Evolutionary conservation across 1,140 invertebrate species (phyloP), one percentile per base, ranked within the genome.

Genomic region (Cotesia typhae): DNA sequence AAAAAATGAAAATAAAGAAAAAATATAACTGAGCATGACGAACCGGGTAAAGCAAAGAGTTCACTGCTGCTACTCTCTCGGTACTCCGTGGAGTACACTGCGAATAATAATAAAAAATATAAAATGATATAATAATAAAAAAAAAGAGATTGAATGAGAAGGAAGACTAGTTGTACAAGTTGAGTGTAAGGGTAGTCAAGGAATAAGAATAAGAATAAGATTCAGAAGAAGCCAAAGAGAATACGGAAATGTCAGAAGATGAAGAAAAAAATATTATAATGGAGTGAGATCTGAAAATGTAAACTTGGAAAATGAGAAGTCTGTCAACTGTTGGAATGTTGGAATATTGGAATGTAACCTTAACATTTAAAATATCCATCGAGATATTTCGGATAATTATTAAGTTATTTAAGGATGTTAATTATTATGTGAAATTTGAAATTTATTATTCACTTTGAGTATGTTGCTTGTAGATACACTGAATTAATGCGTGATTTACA

Each of bases 221-320:
- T 17, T 65, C 47, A 35, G 63, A 63, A 52, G 63, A 52, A 35
- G 28, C 51, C 14, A 51, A 47, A 52, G 65, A 72, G 65, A 72
- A 67, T 53, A 14, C 51, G 20, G 66, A 67, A 67, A 67, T 12
- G 41, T 55, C 5, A 12, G 66, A 28, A 55, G 35, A 55, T 67
- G 52, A 36, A 28, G 36, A 66, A 66, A 67, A 67, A 67, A 55
- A 55, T 55, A 67, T 67, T 67, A 10, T 12, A 51, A 67, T 67
- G 66, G 51, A 53, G 36, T 17, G 20, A 7, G 52, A 51, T 1
- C 20, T 20, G 66, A 9, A 67, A 67, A 67, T 55, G 20, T 55
- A 67, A 67, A 67, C 66, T 67, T 35, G 6, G 66, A 28, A 67
- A 67, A 67, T 67, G 66, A 67, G 20, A 36, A 67, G 64, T 67